Evolutionary conservation across 1,140 invertebrate genomes (phyloP).

Genomic region (Drosophila sp.): DNA sequence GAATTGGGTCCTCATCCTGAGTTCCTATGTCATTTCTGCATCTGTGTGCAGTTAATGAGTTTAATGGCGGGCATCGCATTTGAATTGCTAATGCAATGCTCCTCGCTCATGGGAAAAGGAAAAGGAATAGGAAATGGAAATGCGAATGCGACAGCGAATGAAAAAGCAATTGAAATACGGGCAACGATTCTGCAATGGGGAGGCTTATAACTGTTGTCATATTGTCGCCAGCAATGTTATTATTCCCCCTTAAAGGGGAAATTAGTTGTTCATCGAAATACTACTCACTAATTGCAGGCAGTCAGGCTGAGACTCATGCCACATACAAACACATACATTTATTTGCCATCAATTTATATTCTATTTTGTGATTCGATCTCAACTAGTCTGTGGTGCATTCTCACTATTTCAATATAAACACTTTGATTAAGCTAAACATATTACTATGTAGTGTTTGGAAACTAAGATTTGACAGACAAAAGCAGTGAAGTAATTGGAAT

Average conservation of each 20-base stretch:
- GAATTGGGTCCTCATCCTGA: background rate
- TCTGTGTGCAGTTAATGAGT: constrained; percentile 81
- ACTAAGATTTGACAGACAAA: no score
- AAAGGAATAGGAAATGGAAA: constrained; percentile 62
- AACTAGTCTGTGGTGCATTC: background rate
- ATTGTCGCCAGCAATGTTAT: background rate
- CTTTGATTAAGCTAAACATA: background rate
- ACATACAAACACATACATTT: no score
- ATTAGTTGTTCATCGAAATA: constrained; percentile 41
- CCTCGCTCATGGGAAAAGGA: constrained; percentile 65
- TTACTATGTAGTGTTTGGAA: no score
- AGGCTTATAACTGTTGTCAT: constrained; percentile 66
- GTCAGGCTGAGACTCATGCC: constrained; percentile 1
- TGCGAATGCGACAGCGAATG: constrained; percentile 63
- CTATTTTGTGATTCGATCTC: no score
- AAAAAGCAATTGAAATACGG: constrained; percentile 42
- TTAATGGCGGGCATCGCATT: constrained; percentile 78
- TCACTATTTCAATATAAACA: background rate
- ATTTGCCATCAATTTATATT: constrained; percentile 5
- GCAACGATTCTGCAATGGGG: background rate
- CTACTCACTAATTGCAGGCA: constrained; percentile 27
- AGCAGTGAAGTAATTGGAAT: no score
- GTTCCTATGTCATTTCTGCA: constrained; percentile 25
- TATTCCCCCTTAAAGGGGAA: constrained; percentile 20
- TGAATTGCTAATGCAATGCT: constrained; percentile 77